A percentile compares a stretch with the other conserved stretches of the same genome.
These are phyloP conservation scores for Meleagris gallopavo DNA, from an alignment of 2,113 vertebrate species.

Conservation along the genomic window DNA sequence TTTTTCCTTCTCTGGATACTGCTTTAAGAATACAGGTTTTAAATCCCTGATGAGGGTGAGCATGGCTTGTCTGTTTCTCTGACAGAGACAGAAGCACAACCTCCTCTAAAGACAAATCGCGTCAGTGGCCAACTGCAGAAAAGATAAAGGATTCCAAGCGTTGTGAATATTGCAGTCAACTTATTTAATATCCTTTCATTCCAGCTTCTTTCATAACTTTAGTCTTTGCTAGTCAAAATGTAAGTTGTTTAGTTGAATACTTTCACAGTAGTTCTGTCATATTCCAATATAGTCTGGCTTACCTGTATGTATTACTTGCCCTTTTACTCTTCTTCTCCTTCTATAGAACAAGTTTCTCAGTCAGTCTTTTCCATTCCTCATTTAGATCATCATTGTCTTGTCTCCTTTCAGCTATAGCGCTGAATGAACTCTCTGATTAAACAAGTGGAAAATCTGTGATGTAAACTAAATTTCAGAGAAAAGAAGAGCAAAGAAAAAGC, in stretches of 20 bases:
- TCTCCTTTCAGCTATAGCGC: conserved; percentile 34
- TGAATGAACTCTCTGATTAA: conserved; percentile 54
- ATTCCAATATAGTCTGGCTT: conserved; percentile 12
- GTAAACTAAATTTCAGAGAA: neutral
- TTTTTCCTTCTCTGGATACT: neutral
- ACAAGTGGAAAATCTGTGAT: conserved; percentile 22
- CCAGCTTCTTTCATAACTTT: conserved; percentile 26
- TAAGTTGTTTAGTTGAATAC: neutral
- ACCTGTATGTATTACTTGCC: neutral
- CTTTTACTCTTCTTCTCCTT: conserved; percentile 3
- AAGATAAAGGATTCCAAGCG: conserved; percentile 40
- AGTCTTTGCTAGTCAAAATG: neutral
- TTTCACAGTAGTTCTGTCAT: neutral
- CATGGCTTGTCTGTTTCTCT: conserved; percentile 29
- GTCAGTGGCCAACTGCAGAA: neutral
- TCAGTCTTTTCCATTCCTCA: neutral
- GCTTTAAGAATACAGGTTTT: neutral
- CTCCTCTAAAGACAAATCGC: conserved; percentile 40
- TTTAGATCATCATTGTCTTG: conserved; percentile 39
- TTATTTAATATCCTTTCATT: conserved; percentile 53
- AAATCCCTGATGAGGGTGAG: neutral
- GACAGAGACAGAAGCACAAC: neutral
- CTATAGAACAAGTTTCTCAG: neutral
- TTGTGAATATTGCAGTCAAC: conserved; percentile 45
- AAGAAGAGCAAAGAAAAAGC: neutral